These are phyloP conservation scores for Bostrychus sinensis DNA, from an alignment of 2,113 vertebrate genomes.

Conservation along the genomic window DNA sequence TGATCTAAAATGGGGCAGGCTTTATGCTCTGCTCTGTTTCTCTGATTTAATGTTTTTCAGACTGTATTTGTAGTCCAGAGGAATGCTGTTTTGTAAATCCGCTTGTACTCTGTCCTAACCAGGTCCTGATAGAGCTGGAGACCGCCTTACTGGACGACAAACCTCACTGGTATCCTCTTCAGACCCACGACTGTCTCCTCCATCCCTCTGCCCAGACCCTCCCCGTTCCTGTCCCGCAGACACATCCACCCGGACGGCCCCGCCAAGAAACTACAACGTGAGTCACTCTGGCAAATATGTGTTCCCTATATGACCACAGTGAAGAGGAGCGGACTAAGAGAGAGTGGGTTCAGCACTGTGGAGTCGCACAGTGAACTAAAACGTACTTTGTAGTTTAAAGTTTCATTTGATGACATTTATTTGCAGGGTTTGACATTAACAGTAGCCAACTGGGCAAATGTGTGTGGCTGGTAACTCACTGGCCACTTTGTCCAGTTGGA, in stretches of 20 bases:
- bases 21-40: no score
- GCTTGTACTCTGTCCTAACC: slow-evolving; percentile 13
- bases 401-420: no score
- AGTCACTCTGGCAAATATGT: slow-evolving; percentile 69
- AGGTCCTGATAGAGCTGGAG: slow-evolving; percentile 98
- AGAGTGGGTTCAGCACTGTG: background rate
- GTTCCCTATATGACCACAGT: background rate
- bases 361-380: no score
- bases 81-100: background rate
- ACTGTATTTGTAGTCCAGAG: no score
- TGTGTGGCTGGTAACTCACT: no score
- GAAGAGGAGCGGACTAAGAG: background rate
- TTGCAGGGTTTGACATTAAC: no score
- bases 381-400: no score
- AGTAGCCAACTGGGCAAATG: no score
- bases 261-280: slow-evolving; percentile 96
- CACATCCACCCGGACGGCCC: slow-evolving; percentile 87
- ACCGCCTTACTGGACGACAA: slow-evolving; percentile 97
- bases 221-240: slow-evolving; percentile 92
- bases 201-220: slow-evolving; percentile 95
- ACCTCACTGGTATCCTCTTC: slow-evolving; percentile 98
- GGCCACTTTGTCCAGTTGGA: no score
- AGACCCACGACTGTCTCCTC: slow-evolving; percentile 96
- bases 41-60: no score
- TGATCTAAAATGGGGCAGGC: no score